phyloP scores from a whole-genome alignment of 2,888 invertebrate genomes.

The Allolobophora icterica region DNA sequence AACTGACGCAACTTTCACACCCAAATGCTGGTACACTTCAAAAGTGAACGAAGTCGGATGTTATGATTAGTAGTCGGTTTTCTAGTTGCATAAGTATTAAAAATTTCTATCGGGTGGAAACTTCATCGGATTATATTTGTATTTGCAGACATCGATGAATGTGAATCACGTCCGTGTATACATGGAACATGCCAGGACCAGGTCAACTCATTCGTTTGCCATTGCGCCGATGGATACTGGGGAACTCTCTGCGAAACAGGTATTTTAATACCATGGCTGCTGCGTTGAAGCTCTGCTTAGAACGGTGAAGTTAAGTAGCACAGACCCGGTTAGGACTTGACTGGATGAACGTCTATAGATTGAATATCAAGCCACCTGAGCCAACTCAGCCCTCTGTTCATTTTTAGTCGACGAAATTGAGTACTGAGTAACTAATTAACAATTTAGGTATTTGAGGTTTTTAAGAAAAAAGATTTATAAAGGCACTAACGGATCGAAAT shows the following conservation, averaged over 20 bases:
- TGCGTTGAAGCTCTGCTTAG: too few species aligned
- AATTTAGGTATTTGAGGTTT: too few species aligned
- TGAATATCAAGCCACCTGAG: neutral
- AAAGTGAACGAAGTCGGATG: too few species aligned
- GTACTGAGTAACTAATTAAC: too few species aligned
- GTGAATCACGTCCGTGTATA: conserved; percentile 44
- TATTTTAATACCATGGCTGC: neutral
- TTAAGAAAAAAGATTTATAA: too few species aligned
- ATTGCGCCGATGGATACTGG: conserved; percentile 68
- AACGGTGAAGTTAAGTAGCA: too few species aligned
- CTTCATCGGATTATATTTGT: neutral
- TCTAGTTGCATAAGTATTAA: too few species aligned
- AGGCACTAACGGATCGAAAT: too few species aligned
- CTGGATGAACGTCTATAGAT: neutral
- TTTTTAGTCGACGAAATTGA: neutral
- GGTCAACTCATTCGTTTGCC: conserved; percentile 81
- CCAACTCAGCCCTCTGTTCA: neutral
- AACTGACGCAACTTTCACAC: too few species aligned
- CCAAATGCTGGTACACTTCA: too few species aligned
- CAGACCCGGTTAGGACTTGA: neutral
- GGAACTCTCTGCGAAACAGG: conserved; percentile 45
- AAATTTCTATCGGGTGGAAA: too few species aligned
- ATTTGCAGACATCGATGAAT: conserved; percentile 38
- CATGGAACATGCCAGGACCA: conserved; percentile 85
- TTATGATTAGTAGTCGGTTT: conserved; percentile 63